Base-by-base conservation (phyloP, 1,140 invertebrate species). In the Cherax destructor region DNA sequence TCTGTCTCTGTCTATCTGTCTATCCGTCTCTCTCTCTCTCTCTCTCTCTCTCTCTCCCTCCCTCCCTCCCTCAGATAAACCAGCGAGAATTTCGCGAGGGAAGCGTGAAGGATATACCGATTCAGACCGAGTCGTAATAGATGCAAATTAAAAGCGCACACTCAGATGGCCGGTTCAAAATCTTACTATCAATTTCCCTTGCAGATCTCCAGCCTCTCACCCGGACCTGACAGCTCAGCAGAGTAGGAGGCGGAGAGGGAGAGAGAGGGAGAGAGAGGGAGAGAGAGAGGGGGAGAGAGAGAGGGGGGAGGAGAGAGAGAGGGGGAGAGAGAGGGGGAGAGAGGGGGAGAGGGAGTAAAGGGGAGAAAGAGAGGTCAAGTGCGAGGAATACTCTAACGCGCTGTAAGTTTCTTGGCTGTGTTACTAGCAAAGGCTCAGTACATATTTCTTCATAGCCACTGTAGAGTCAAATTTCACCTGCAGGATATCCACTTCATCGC, bases 171-270 rank as follows among this genome's bases (percentile, higher is more conserved):
- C 65, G 21, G 83, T 56, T 85, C 83, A 85, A 85, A 85, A 85
- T 85, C 83, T 85, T 85, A 72, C 83, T 85, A 85, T 85, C 83
- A 85, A 85, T 85, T 85, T 85, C 30, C 30, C 69, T 85, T 85
- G 83, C 83, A 85, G 83, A 85, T 85, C 16, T 41, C 65, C 65
- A 49, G 83, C 74, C 83, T 41, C 30, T 41, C 83, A 52, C 69
- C 69, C 47, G 83, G 83, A 72, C 56, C 30, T 65, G 49, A 21
- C 18, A 56, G 24, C 59, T 13, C 5, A 49, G 24, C 24, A 61
- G 41, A 30, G 61, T 30, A 41, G 13, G 30, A 84, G 30, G 18
- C 11, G 61, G 59, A 49, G 30, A 18, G n/a, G n/a, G 59, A n/a
- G 81, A 30, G 81, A 59, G 59, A 9, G 16, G 56, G 56, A 16